These are phyloP conservation scores for Seira musarum DNA, from an alignment of 2,888 invertebrate species.

Conservation along the genomic window DNA sequence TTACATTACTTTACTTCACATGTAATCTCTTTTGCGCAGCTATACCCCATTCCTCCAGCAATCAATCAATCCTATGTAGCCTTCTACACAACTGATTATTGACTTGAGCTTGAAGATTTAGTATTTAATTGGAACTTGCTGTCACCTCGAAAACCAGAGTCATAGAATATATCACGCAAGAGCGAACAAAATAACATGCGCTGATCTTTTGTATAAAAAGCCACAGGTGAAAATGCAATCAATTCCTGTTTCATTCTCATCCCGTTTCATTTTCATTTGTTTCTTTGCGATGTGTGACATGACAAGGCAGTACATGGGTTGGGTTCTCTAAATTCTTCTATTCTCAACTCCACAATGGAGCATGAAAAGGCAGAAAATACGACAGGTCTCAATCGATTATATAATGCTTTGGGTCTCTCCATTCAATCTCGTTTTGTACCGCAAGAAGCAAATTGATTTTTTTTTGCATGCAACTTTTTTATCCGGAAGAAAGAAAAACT, in stretches of 20 bases:
- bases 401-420: neutral
- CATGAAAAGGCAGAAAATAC: neutral
- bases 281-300: neutral
- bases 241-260: neutral
- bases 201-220: too few species aligned
- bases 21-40: neutral
- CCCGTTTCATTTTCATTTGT: neutral
- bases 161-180: neutral
- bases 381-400: neutral
- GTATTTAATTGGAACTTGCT: too few species aligned
- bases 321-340: neutral
- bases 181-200: neutral
- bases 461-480: neutral
- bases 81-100: too few species aligned
- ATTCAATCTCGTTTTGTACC: neutral
- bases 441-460: slow-evolving; percentile 10
- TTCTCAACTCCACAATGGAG: neutral
- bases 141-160: too few species aligned
- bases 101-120: too few species aligned
- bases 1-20: neutral
- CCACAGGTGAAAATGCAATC: neutral
- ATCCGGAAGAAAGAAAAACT: neutral
- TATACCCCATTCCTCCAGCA: neutral
- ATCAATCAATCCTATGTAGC: too few species aligned
- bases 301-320: neutral